phyloP scores from a whole-genome alignment of 2,888 invertebrate species.

The Antheraea assamensis region DNA sequence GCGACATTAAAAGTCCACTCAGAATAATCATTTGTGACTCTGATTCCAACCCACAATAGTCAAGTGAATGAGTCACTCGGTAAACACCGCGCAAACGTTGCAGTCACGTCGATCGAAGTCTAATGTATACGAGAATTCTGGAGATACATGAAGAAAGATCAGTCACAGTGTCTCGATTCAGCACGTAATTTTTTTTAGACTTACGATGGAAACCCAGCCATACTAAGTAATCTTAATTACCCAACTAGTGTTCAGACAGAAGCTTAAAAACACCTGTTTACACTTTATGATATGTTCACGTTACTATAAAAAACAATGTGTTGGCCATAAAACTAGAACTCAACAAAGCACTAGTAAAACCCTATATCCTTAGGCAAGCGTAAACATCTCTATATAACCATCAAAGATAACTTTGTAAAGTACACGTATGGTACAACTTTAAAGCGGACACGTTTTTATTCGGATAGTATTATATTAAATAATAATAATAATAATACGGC shows the following conservation, averaged over 20 bases:
- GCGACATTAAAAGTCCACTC: no score
- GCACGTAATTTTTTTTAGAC: no score
- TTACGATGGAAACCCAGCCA: no score
- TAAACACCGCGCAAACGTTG: no score
- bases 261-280: background rate
- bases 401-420: slow-evolving; percentile 22
- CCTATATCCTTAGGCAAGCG: slow-evolving; percentile 15
- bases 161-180: no score
- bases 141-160: no score
- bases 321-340: background rate
- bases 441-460: slow-evolving; percentile 1
- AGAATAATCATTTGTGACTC: no score
- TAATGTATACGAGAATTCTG: no score
- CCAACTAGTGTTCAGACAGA: background rate
- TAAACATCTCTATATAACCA: slow-evolving; percentile 11
- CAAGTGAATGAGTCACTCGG: no score
- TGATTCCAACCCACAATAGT: background rate
- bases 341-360: slow-evolving; percentile 8
- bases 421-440: slow-evolving; percentile 7
- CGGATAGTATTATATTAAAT: background rate
- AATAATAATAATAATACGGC: no score
- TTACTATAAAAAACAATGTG: background rate
- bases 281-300: background rate
- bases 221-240: no score
- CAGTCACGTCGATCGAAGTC: no score